Evolutionary conservation across 2,797 vertebrate species (phyloP).

Genomic region (Falco berigora): DNA sequence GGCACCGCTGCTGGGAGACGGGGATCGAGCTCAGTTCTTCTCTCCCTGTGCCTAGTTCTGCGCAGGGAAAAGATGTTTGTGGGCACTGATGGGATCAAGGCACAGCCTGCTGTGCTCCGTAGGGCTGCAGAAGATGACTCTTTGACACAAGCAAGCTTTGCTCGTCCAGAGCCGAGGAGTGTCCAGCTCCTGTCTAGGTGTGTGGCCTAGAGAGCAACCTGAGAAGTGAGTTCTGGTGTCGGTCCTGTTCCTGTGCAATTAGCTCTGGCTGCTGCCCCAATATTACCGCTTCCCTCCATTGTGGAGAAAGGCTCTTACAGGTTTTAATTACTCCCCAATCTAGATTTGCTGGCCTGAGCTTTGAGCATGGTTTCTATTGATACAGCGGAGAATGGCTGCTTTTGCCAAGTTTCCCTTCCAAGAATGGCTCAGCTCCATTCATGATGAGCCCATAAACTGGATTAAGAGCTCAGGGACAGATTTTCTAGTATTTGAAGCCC

Average conservation of each 20-base stretch:
- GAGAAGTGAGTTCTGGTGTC: not conserved
- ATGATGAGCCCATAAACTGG: not conserved
- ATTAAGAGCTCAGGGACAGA: slow-evolving; percentile 4
- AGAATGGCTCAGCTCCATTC: not conserved
- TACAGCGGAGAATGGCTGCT: not conserved
- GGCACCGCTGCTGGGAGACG: not conserved
- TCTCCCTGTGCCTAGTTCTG: fast-evolving
- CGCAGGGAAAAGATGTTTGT: not conserved
- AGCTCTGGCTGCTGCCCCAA: not conserved
- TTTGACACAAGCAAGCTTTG: not conserved
- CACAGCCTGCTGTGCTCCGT: not conserved
- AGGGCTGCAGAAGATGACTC: not conserved
- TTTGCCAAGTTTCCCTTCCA: slow-evolving; percentile 1
- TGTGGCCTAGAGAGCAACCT: not conserved
- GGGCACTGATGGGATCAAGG: not conserved
- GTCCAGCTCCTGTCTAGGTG: not conserved
- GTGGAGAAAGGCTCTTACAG: not conserved
- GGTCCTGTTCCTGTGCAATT: not conserved
- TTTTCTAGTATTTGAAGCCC: not conserved
- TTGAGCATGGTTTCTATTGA: not conserved
- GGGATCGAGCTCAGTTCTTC: not conserved
- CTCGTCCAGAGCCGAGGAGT: fast-evolving
- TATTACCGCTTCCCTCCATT: not conserved
- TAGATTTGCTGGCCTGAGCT: not conserved
- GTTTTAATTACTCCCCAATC: not conserved